These are phyloP conservation scores for Taurulus bubalis DNA, from an alignment of 2,113 vertebrate genomes.

Conservation along the genomic window DNA sequence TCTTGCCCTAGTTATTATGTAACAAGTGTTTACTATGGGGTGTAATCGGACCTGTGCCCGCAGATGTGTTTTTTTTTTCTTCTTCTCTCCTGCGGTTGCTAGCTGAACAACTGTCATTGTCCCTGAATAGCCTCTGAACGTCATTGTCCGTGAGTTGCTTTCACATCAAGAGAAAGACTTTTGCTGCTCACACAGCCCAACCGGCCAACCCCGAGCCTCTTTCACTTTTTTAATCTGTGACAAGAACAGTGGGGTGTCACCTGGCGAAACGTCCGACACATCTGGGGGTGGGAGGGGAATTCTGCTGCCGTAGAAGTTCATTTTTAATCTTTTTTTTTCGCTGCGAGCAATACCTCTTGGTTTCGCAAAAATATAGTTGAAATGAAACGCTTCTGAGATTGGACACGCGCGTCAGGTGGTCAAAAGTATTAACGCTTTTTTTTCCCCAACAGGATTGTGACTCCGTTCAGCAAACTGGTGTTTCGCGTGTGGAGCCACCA, in stretches of 20 bases:
- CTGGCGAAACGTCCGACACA: background rate
- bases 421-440: background rate
- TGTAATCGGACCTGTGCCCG: constrained; percentile 46
- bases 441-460: constrained; percentile 89
- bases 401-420: background rate
- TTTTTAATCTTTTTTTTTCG: background rate
- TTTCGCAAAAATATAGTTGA: background rate
- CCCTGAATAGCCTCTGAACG: constrained; percentile 41
- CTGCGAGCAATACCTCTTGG: background rate
- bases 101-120: constrained; percentile 41
- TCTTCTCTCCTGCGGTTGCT: constrained; percentile 1
- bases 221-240: background rate
- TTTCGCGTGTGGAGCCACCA: constrained; percentile 99
- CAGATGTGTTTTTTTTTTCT: background rate
- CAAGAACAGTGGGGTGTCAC: background rate
- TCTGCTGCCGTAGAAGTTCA: background rate
- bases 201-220: background rate
- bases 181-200: background rate
- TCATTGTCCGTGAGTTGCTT: constrained; percentile 42
- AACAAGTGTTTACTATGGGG: constrained; percentile 70
- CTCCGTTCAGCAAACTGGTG: constrained; percentile 93
- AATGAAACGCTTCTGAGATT: background rate
- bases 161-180: constrained; percentile 8
- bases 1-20: constrained; percentile 36
- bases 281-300: background rate